A percentile compares a stretch with the other conserved stretches of the same genome.
These are phyloP conservation scores for Meandrina meandrites DNA, from an alignment of 92 coral and sea anemone genomes.

Conservation along the genomic window DNA sequence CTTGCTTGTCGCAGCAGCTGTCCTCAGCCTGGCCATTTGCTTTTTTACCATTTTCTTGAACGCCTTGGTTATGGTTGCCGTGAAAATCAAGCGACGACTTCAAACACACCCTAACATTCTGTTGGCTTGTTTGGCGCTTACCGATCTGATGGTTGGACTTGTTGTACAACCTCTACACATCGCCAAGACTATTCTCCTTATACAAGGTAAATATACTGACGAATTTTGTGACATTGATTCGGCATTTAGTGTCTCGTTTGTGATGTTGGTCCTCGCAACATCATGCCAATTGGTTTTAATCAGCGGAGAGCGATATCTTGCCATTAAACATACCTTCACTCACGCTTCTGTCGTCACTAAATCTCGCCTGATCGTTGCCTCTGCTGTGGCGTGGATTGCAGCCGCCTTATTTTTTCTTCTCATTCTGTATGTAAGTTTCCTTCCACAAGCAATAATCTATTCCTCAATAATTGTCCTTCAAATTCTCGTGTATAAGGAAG, in stretches of 20 bases:
- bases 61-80: background rate
- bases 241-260: background rate
- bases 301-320: background rate
- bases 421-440: too few relatives aligned
- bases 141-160: background rate
- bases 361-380: background rate
- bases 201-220: background rate
- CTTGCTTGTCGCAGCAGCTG: background rate
- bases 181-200: background rate
- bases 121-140: conserved; percentile 5
- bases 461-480: background rate
- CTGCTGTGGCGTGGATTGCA: background rate
- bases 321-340: background rate
- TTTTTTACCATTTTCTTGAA: conserved; percentile 3
- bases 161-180: background rate
- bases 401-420: background rate
- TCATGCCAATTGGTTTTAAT: background rate
- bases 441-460: background rate
- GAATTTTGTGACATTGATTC: background rate
- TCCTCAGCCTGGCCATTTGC: background rate
- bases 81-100: conserved; percentile 6
- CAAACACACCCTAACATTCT: background rate
- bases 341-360: background rate
- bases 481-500: background rate
- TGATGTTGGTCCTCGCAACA: background rate